Evolutionary conservation across 2,113 vertebrate genomes (phyloP), one percentile per base, ranked within the genome.

Genomic region (Actinemys pallida): DNA sequence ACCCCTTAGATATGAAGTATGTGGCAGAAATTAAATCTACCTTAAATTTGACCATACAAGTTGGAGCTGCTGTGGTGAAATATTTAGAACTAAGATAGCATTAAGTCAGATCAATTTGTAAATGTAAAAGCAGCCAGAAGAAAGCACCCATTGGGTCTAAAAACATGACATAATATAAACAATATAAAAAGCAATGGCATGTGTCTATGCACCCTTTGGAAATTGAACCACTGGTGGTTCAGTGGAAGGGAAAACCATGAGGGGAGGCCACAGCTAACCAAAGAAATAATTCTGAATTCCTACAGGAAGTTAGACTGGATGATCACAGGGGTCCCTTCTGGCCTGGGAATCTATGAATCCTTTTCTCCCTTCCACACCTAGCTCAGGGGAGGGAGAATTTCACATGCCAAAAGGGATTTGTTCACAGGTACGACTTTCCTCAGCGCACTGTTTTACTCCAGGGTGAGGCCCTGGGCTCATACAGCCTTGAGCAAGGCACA

Each of bases 241-340:
- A 95, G 90, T 1, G 47, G 22, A 93, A 96, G 42, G 83, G 85
- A 53, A 31, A 84, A 92, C 39, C 84, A n/a, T 53, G 49, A 82
- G 78, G 95, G 93, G 50, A 92, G 92, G 49, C 56, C 90, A 79
- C 90, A 91, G 65, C 72, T 81, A 87, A 90, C 86, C 62, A 94
- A 76, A 92, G 54, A 97, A 94, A 92, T 92, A 83, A 88, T 86
- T 31, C 45, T 86, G 39, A 94, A 97, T 94, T 91, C 17, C 17
- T 6, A 31, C 27, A 59, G 57, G 5, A 59, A 10, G 11, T 31
- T 29, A 59, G 57, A 12, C 12, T 59, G 13, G 27, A 59, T 59
- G 56, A 27, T 57, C 56, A 57, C 56, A 4, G 20, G 27, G 57
- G 57, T 29, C 27, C 27, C 5, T 6, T 59, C 10, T 59, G 57